These are phyloP conservation scores for Arvicanthis niloticus DNA, from an alignment of 2,113 vertebrate species.

Conservation along the genomic window DNA sequence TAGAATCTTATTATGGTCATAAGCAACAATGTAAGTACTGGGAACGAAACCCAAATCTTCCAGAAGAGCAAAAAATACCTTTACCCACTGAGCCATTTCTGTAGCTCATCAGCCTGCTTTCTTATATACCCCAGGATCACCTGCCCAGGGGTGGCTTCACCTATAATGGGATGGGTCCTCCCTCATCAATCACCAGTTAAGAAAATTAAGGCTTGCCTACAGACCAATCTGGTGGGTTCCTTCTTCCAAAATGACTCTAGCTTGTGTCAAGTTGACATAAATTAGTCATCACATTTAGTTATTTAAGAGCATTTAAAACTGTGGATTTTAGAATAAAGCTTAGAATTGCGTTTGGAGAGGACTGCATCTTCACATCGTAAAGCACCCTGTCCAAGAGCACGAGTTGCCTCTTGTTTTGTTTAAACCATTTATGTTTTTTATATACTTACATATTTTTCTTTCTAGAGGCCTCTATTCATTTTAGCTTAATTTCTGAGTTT, in stretches of 20 bases:
- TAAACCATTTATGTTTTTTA: background rate
- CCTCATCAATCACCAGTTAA: background rate
- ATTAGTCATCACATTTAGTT: background rate
- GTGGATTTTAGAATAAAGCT: conserved; percentile 25
- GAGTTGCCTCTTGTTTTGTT: background rate
- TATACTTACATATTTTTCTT: background rate
- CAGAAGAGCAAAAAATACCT: background rate
- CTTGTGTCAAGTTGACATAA: background rate
- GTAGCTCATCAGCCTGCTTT: background rate
- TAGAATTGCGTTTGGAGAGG: conserved; percentile 2
- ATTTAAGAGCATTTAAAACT: background rate
- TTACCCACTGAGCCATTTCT: background rate
- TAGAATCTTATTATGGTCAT: background rate
- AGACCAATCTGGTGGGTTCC: background rate
- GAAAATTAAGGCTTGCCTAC: background rate
- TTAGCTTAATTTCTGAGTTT: conserved; percentile 12
- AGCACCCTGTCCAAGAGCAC: background rate
- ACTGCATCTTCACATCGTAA: background rate
- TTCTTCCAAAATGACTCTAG: background rate
- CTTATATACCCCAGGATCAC: background rate
- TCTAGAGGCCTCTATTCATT: background rate
- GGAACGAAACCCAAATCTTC: background rate
- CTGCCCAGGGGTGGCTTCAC: background rate
- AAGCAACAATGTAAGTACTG: background rate
- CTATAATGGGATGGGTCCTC: background rate